Percentiles rank a stretch among this genome's conserved stretches.
Evolutionary conservation across 2,797 vertebrate genomes (phyloP).

Genomic region (Menidia menidia): DNA sequence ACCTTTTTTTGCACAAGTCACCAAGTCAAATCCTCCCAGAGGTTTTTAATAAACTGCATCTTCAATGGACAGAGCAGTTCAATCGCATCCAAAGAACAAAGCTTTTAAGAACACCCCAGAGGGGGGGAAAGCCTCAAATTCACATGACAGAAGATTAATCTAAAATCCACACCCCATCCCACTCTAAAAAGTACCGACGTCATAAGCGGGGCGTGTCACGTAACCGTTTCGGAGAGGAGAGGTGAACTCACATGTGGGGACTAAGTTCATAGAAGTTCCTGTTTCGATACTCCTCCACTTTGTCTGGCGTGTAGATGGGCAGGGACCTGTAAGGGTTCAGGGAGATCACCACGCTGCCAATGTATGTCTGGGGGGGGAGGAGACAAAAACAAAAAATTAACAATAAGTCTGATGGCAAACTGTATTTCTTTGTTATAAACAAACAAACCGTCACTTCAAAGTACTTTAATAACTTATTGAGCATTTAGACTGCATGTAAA

Average conservation of each 20-base stretch:
- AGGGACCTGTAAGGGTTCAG: constrained; percentile 95
- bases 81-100: constrained; percentile 31
- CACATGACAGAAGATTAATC: constrained; percentile 4
- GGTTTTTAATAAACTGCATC: constrained; percentile 22
- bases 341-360: constrained; percentile 98
- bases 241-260: constrained; percentile 96
- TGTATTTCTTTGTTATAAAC: background rate
- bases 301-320: constrained; percentile 95
- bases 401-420: background rate
- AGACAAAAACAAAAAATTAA: background rate
- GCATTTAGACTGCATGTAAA: background rate
- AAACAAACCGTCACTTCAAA: no score
- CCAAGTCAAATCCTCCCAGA: constrained; percentile 30
- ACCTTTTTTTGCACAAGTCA: constrained; percentile 22
- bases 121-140: constrained; percentile 7
- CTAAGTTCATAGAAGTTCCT: constrained; percentile 99
- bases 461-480: no score
- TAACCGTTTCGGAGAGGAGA: background rate
- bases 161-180: constrained; percentile 13
- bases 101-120: background rate
- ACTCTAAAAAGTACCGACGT: background rate
- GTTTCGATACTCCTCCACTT: constrained; percentile 99
- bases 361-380: constrained; percentile 89
- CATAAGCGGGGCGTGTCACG: background rate
- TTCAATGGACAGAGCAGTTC: constrained; percentile 13